Conservation (phyloP, 2,797 vertebrate genomes). For the Sebastiscus albofasciatus region DNA sequence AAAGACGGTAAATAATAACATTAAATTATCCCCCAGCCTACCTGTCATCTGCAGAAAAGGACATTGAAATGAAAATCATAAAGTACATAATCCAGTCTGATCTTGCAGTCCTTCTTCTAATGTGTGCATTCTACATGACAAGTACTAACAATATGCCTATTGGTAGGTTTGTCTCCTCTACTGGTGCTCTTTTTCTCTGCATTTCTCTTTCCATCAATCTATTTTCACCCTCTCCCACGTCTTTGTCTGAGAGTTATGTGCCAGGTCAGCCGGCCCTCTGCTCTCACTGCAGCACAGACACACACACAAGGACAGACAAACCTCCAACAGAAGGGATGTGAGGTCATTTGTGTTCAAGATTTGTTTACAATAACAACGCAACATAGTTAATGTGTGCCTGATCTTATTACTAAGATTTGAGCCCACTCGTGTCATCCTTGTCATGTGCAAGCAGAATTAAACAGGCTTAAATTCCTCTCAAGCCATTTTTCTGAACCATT, state of each 20-base stretch:
- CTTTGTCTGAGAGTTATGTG: conserved; percentile 16
- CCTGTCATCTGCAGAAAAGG: not conserved
- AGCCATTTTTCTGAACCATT: conserved; percentile 23
- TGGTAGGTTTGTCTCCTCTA: not conserved
- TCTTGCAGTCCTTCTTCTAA: not conserved
- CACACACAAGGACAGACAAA: conserved; percentile 9
- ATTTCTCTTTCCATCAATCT: conserved; percentile 19
- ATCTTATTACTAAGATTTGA: conserved; percentile 1
- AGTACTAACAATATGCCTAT: not conserved
- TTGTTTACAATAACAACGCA: not conserved
- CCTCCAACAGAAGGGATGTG: not conserved
- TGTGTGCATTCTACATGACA: not conserved
- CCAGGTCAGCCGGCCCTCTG: conserved; percentile 22
- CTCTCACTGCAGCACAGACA: conserved; percentile 40
- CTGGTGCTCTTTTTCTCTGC: not conserved
- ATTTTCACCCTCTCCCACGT: conserved; percentile 7
- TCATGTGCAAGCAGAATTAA: conserved; percentile 2
- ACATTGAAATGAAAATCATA: not conserved
- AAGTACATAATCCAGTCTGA: not conserved
- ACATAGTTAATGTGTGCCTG: not conserved
- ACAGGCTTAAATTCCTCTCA: not conserved
- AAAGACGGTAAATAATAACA: not conserved
- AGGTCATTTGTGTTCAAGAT: not conserved
- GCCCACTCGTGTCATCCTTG: not conserved
- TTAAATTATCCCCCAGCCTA: not conserved